A percentile compares a stretch with the other conserved stretches of the same genome.
These are phyloP conservation scores for Cataglyphis livida DNA, from an alignment of 2,888 invertebrate species.

Conservation along the genomic window DNA sequence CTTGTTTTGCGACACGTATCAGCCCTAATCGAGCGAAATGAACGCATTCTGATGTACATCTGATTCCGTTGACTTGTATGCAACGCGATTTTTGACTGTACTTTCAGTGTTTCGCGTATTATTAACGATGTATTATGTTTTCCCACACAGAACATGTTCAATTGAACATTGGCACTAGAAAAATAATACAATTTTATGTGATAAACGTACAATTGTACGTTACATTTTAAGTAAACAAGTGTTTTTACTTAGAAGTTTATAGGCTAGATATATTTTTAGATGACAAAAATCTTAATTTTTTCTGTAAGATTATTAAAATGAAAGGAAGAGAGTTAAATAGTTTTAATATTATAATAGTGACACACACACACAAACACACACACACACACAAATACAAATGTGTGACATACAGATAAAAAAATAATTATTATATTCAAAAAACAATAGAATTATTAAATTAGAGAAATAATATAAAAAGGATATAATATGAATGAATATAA, in stretches of 20 bases:
- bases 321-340: not conserved
- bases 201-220: not conserved
- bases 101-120: not conserved
- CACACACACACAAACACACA: too few species aligned
- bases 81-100: constrained; percentile 28
- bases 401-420: not conserved
- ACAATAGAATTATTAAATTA: not conserved
- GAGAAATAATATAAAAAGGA: not conserved
- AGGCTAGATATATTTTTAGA: not conserved
- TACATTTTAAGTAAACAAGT: not conserved
- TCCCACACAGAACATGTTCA: not conserved
- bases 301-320: not conserved
- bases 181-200: not conserved
- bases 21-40: constrained; percentile 33
- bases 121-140: constrained; percentile 34
- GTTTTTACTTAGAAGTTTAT: not conserved
- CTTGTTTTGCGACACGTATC: not conserved
- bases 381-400: not conserved
- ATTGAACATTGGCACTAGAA: constrained; percentile 14
- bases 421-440: not conserved
- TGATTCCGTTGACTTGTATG: not conserved
- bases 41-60: constrained; percentile 6
- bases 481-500: not conserved
- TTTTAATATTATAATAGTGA: not conserved
- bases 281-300: not conserved